These are phyloP conservation scores for Tetragonula clypearis DNA, from an alignment of 1,140 invertebrate genomes.

Conservation along the genomic window DNA sequence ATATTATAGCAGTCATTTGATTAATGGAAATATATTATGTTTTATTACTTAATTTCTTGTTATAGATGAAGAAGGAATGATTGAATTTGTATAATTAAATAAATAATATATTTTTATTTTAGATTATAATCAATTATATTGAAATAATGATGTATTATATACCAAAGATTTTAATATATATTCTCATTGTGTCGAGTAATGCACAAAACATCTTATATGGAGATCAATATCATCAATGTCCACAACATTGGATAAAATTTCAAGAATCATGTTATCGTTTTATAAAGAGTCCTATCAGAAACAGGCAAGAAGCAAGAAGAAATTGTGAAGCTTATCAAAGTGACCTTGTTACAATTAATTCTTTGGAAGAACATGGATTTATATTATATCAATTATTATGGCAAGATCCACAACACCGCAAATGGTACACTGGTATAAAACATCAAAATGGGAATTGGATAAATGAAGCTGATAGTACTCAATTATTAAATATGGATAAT, in stretches of 20 bases:
- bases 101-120: slow-evolving; percentile 5
- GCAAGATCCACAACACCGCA: slow-evolving; percentile 91
- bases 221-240: slow-evolving; percentile 84
- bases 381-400: slow-evolving; percentile 89
- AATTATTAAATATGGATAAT: slow-evolving; percentile 90
- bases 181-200: neutral
- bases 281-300: slow-evolving; percentile 90
- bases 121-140: neutral
- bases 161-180: neutral
- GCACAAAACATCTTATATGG: slow-evolving; percentile 70
- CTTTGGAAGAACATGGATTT: slow-evolving; percentile 93
- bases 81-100: no score
- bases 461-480: slow-evolving; percentile 91
- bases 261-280: slow-evolving; percentile 93
- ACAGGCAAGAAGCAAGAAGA: slow-evolving; percentile 89
- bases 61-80: neutral
- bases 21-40: neutral
- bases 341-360: slow-evolving; percentile 90
- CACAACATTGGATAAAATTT: slow-evolving; percentile 90
- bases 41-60: neutral
- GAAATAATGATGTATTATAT: slow-evolving; percentile 10
- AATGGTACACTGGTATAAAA: slow-evolving; percentile 92
- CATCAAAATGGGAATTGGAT: slow-evolving; percentile 89
- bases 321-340: slow-evolving; percentile 92
- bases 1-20: neutral